These are phyloP conservation scores for Mycteria americana DNA, from an alignment of 2,797 vertebrate species.

Conservation along the genomic window DNA sequence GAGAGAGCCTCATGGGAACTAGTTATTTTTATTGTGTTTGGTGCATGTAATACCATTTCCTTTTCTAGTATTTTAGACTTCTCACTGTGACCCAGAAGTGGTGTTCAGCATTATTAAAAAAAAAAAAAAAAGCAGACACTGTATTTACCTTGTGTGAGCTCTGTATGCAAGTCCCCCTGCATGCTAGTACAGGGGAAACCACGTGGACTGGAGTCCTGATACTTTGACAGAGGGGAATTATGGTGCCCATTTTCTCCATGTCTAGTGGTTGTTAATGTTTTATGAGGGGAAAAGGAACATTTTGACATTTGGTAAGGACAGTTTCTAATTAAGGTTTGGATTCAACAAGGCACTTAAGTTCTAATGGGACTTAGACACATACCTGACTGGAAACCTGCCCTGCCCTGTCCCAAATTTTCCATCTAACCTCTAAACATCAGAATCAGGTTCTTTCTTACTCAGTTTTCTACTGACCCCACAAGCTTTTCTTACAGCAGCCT, in stretches of 20 bases:
- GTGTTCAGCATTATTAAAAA: background rate
- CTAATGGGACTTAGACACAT: constrained; percentile 9
- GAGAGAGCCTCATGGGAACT: background rate
- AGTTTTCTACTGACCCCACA: background rate
- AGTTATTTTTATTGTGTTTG: constrained; percentile 24
- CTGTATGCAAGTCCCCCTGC: background rate
- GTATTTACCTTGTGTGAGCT: background rate
- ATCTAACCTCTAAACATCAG: background rate
- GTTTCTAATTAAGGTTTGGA: constrained; percentile 34
- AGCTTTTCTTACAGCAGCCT: background rate
- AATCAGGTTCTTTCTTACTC: background rate
- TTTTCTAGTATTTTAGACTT: background rate
- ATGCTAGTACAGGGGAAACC: background rate
- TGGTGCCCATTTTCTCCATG: constrained; percentile 14
- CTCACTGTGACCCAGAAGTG: background rate
- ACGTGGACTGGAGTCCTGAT: background rate
- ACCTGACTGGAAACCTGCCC: constrained; percentile 19
- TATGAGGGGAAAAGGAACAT: constrained; percentile 41
- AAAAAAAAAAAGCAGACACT: background rate
- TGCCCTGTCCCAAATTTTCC: constrained; percentile 14
- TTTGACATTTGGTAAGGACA: constrained; percentile 40
- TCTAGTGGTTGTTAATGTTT: constrained; percentile 11
- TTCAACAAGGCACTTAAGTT: constrained; percentile 24
- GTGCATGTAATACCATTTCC: background rate
- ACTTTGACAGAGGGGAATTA: background rate